Percentiles rank a stretch among this genome's conserved stretches.
phyloP scores from a whole-genome alignment of 2,113 vertebrate genomes.

The Puntigrus tetrazona region DNA sequence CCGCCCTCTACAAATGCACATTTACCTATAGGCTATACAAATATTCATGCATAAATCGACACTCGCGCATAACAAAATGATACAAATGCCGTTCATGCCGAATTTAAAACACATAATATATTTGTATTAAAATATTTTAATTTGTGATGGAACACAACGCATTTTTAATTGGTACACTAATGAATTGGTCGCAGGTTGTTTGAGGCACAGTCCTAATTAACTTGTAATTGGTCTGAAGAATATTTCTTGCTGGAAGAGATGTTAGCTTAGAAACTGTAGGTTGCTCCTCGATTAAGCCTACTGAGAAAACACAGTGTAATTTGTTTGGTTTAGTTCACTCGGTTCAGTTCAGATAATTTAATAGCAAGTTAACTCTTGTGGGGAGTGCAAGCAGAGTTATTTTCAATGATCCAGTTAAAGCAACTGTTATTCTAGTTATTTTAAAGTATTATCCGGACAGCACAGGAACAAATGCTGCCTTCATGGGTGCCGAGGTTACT shows the following conservation, averaged over 20 bases:
- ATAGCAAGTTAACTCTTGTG: background rate
- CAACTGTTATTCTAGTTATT: background rate
- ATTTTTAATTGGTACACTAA: slow-evolving; percentile 14
- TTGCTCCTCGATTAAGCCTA: slow-evolving; percentile 6
- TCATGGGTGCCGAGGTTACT: background rate
- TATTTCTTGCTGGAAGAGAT: background rate
- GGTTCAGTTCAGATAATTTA: background rate
- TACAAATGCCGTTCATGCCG: background rate
- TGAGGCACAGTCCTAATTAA: background rate
- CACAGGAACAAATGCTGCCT: background rate
- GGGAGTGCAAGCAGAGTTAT: background rate
- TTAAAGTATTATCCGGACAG: background rate
- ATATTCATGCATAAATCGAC: slow-evolving; percentile 4
- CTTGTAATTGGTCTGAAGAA: background rate
- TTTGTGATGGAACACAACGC: background rate
- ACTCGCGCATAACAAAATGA: background rate
- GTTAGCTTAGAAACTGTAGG: background rate
- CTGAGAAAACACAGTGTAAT: background rate
- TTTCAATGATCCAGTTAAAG: background rate
- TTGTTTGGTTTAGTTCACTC: background rate
- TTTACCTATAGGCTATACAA: background rate
- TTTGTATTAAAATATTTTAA: background rate
- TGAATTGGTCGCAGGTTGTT: background rate
- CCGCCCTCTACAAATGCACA: background rate
- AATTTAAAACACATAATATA: background rate